phyloP scores from a whole-genome alignment of 2,888 invertebrate species.

The Rhingia rostrata region DNA sequence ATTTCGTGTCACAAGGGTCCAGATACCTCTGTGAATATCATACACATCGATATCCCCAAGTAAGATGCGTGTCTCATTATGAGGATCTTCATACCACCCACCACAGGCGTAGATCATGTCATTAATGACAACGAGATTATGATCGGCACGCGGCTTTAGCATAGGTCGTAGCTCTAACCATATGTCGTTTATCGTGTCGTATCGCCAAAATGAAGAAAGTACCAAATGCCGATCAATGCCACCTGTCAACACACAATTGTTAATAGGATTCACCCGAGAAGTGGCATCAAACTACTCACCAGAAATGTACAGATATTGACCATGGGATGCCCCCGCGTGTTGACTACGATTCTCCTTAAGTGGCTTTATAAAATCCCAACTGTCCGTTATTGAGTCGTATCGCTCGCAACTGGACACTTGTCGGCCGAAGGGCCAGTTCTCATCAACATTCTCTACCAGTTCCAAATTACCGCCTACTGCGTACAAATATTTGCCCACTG shows the following conservation, averaged over 20 bases:
- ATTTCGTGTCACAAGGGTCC: constrained; percentile 86
- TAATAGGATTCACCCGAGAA: constrained; percentile 62
- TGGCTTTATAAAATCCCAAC: constrained; percentile 85
- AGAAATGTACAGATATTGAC: constrained; percentile 81
- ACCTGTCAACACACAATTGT: constrained; percentile 75
- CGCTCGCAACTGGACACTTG: constrained; percentile 84
- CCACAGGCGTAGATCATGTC: constrained; percentile 86
- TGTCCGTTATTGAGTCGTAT: constrained; percentile 85
- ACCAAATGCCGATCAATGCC: constrained; percentile 82
- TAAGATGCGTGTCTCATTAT: constrained; percentile 84
- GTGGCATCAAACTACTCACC: constrained; percentile 75
- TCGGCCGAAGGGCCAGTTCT: constrained; percentile 81
- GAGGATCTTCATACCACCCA: constrained; percentile 86
- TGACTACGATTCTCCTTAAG: constrained; percentile 85
- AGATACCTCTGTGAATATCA: constrained; percentile 84
- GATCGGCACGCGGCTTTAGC: constrained; percentile 86
- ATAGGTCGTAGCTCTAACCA: constrained; percentile 85
- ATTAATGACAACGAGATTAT: constrained; percentile 85
- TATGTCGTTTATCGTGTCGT: constrained; percentile 83
- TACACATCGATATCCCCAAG: constrained; percentile 87
- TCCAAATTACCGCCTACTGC: constrained; percentile 87
- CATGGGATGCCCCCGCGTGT: constrained; percentile 84
- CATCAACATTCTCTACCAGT: constrained; percentile 80
- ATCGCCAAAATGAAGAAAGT: constrained; percentile 84
- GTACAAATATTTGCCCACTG: constrained; percentile 84